Evolutionary conservation across 1,140 invertebrate genomes (phyloP).

Genomic region (Rhagoletis zephyria): DNA sequence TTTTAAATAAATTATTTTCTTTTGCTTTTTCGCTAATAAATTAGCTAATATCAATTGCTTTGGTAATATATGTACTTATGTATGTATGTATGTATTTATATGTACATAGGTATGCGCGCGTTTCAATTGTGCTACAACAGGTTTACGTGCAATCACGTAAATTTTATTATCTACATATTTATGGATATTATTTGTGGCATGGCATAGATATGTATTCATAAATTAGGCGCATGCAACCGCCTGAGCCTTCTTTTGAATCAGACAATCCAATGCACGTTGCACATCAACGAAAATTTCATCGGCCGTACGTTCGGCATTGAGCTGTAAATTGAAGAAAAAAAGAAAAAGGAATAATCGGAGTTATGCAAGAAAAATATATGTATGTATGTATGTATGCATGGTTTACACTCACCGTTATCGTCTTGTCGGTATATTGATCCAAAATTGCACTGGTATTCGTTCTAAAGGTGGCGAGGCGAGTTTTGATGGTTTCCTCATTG

Average conservation of each 20-base stretch:
- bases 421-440: constrained; percentile 86
- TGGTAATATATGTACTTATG: background rate
- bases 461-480: constrained; percentile 93
- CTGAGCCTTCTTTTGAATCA: constrained; percentile 64
- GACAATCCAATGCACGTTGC: constrained; percentile 75
- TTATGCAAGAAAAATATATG: constrained; percentile 18
- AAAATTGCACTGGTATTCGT: constrained; percentile 92
- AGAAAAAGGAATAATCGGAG: constrained; percentile 11
- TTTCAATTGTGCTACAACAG: constrained; percentile 41
- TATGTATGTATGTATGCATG: background rate
- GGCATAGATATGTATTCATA: background rate
- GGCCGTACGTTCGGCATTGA: constrained; percentile 83
- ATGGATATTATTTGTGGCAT: background rate
- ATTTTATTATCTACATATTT: background rate
- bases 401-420: constrained; percentile 79
- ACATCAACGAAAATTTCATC: constrained; percentile 87
- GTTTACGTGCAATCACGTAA: constrained; percentile 15
- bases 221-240: constrained; percentile 61
- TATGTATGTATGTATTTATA: background rate
- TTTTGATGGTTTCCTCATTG: constrained; percentile 96
- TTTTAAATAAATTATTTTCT: background rate
- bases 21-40: background rate
- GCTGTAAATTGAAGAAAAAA: constrained; percentile 74
- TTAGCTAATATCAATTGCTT: constrained; percentile 42
- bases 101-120: background rate